Conservation (phyloP, 2,888 invertebrate genomes). For the Cantharis rustica region DNA sequence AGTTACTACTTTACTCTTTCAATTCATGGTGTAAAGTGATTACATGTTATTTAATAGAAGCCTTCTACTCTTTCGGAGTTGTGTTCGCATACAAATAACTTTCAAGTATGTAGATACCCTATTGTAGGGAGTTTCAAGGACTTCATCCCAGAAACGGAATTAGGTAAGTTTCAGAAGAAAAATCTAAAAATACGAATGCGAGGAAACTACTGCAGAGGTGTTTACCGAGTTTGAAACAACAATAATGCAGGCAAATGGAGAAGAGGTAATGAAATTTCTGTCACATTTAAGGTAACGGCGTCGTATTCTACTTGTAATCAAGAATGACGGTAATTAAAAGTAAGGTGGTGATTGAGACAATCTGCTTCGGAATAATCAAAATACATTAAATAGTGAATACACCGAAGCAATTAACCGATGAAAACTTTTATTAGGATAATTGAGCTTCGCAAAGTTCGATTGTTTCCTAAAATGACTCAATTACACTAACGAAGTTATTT, state of each 20-base stretch:
- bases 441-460: neutral
- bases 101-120: no score
- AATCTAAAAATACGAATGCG: neutral
- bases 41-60: no score
- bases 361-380: neutral
- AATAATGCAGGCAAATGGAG: neutral
- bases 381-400: neutral
- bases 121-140: neutral
- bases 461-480: neutral
- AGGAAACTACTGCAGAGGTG: neutral
- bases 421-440: neutral
- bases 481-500: neutral
- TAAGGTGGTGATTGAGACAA: neutral
- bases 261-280: neutral
- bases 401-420: neutral
- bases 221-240: neutral
- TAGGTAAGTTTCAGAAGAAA: neutral
- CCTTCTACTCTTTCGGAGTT: no score
- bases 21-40: no score
- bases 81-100: no score
- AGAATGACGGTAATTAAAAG: neutral
- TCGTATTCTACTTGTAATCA: neutral
- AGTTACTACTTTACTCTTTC: no score
- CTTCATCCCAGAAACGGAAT: neutral
- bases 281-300: neutral